These are phyloP conservation scores for Guaruba guarouba DNA, from an alignment of 2,113 vertebrate genomes.

Conservation along the genomic window DNA sequence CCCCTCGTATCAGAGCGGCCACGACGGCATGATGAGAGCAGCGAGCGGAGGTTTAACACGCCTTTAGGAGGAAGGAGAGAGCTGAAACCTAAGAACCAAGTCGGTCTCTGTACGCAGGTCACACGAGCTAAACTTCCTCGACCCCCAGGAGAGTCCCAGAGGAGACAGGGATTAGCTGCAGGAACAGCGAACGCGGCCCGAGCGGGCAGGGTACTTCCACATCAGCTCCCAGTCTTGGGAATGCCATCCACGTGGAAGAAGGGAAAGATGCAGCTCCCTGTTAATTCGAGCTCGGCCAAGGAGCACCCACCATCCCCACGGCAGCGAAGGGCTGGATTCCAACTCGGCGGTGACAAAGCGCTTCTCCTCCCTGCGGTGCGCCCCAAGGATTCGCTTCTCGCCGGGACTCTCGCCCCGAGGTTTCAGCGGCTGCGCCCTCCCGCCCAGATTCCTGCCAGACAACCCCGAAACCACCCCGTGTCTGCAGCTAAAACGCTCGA, in stretches of 20 bases:
- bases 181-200: not conserved
- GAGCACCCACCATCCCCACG: not conserved
- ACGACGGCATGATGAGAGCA: not conserved
- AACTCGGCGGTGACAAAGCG: not conserved
- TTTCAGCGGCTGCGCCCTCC: constrained; percentile 17
- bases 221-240: not conserved
- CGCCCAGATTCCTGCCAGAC: constrained; percentile 42
- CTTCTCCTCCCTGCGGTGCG: not conserved
- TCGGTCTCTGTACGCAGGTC: not conserved
- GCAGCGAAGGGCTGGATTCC: not conserved
- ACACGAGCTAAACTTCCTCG: not conserved
- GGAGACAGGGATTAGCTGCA: not conserved
- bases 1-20: not conserved
- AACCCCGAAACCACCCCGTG: constrained; percentile 27
- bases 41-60: not conserved
- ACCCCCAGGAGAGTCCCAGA: not conserved
- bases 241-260: not conserved
- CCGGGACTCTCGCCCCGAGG: not conserved
- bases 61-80: not conserved
- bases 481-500: not conserved
- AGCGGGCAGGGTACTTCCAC: not conserved
- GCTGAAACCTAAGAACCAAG: not conserved
- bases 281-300: not conserved
- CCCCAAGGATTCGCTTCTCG: not conserved
- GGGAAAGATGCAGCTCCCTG: not conserved